phyloP scores from a whole-genome alignment of 2,888 invertebrate species.

The Macroteleia sp. region DNA sequence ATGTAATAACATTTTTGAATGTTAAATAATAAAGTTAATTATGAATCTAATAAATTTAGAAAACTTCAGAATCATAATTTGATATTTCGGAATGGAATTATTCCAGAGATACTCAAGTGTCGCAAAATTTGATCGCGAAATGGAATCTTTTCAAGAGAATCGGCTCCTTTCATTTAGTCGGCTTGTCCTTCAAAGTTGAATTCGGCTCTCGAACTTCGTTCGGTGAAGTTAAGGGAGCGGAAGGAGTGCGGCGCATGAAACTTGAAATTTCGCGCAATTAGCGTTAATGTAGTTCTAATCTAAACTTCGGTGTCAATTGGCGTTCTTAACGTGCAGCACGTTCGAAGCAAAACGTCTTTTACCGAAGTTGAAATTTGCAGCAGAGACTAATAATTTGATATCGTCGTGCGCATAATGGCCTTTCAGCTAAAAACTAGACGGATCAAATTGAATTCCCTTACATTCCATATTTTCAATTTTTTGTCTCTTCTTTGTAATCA shows the following conservation, averaged over 20 bases:
- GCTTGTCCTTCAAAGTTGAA: slow-evolving; percentile 39
- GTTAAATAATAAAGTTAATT: no score
- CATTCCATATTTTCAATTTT: no score
- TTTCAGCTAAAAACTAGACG: no score
- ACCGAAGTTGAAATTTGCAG: slow-evolving; percentile 17
- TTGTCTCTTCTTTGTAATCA: no score
- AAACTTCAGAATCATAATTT: not conserved
- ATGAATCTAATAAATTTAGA: no score
- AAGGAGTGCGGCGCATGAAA: slow-evolving; percentile 33
- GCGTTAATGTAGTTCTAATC: slow-evolving; percentile 65
- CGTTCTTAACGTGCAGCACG: slow-evolving; percentile 62
- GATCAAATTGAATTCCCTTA: no score
- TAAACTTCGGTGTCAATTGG: slow-evolving; percentile 63
- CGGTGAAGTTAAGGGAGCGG: slow-evolving; percentile 4
- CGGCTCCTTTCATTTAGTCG: slow-evolving; percentile 32
- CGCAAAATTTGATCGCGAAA: slow-evolving; percentile 13
- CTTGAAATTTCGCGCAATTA: slow-evolving; percentile 65
- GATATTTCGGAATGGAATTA: not conserved
- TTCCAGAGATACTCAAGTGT: not conserved
- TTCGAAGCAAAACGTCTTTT: slow-evolving; percentile 37
- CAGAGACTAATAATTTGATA: slow-evolving; percentile 32
- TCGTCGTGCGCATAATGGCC: slow-evolving; percentile 12
- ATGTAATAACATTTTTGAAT: no score
- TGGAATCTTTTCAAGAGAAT: slow-evolving; percentile 31
- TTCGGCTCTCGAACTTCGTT: slow-evolving; percentile 34